phyloP scores from a whole-genome alignment of 2,797 vertebrate genomes.

The Pachyuromys duprasi region DNA sequence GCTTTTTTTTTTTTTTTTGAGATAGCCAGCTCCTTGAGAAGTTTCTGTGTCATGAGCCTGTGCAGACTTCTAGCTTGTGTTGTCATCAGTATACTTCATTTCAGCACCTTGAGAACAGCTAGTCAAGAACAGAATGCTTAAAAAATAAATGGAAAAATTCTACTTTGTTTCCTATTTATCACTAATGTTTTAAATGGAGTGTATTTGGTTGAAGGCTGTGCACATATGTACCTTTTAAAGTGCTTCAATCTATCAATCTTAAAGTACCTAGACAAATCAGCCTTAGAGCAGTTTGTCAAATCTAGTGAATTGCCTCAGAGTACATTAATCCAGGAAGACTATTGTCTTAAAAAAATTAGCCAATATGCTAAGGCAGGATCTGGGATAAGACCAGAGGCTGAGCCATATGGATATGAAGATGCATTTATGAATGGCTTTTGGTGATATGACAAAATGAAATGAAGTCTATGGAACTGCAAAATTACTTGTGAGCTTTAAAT shows the following conservation, averaged over 20 bases:
- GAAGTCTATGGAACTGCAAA: constrained; percentile 66
- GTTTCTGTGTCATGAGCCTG: background rate
- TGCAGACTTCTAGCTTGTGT: background rate
- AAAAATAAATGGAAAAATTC: constrained; percentile 47
- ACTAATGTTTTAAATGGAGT: constrained; percentile 9
- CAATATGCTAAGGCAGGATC: constrained; percentile 56
- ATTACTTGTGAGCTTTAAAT: constrained; percentile 65
- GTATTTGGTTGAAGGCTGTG: constrained; percentile 45
- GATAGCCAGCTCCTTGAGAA: background rate
- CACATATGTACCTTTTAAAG: constrained; percentile 51
- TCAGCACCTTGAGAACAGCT: background rate
- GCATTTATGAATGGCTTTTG: constrained; percentile 58
- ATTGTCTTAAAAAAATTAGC: constrained; percentile 10
- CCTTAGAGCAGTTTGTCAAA: constrained; percentile 35
- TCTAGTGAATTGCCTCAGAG: constrained; percentile 57
- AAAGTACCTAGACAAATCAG: background rate
- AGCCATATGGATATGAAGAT: constrained; percentile 60
- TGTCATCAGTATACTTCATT: constrained; percentile 21
- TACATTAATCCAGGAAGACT: constrained; percentile 35
- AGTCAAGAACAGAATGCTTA: background rate
- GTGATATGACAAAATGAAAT: constrained; percentile 64
- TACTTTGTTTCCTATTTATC: constrained; percentile 37
- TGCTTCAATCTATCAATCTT: constrained; percentile 12
- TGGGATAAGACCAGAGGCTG: constrained; percentile 57
- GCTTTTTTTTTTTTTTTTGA: background rate